Conservation (phyloP, 2,113 vertebrate genomes). For the Isichthys henryi region DNA sequence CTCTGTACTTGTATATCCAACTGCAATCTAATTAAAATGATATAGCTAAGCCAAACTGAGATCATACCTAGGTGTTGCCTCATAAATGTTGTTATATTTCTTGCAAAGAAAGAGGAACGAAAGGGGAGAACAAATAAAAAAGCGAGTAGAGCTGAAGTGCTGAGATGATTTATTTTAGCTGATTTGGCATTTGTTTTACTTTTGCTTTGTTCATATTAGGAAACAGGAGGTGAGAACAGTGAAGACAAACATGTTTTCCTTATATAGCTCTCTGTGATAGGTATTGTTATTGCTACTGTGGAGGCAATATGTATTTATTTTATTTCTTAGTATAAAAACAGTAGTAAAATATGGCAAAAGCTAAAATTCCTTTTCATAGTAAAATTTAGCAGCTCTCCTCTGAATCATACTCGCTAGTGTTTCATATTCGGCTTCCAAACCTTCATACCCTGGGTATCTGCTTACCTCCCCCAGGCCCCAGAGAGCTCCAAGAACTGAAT, state of each 20-base stretch:
- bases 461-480: not conserved
- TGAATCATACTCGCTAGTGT: not conserved
- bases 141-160: not conserved
- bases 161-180: not conserved
- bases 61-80: not conserved
- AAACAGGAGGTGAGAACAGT: not conserved
- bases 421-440: not conserved
- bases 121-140: not conserved
- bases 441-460: not conserved
- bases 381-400: not conserved
- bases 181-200: not conserved
- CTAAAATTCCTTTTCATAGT: not conserved
- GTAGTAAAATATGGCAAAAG: not conserved
- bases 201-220: not conserved
- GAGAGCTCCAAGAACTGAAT: not conserved
- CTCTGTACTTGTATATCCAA: not conserved
- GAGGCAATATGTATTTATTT: not conserved
- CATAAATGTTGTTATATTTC: not conserved
- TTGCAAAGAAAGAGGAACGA: not conserved
- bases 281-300: not conserved
- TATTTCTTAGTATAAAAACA: not conserved
- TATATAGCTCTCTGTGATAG: not conserved
- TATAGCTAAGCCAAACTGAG: not conserved
- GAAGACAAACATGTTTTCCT: not conserved
- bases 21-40: not conserved